These are phyloP conservation scores for Umimayanthus chanpuru DNA, from an alignment of 92 coral and sea anemone species.

Conservation along the genomic window DNA sequence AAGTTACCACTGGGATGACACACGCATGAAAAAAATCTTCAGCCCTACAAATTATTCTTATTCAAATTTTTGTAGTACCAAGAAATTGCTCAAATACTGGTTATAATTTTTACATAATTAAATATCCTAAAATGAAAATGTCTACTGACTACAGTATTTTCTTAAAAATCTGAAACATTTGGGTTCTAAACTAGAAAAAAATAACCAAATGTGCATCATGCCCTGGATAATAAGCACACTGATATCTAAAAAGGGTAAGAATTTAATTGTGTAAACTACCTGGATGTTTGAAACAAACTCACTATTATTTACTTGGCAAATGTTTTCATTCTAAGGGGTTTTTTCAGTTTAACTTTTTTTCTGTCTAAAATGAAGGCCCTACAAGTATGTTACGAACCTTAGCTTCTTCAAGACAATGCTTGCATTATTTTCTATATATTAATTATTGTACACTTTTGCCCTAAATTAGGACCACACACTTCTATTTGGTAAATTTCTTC, in stretches of 20 bases:
- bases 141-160: no score
- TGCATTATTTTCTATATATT: no score
- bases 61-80: no score
- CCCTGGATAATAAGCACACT: not conserved
- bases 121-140: not conserved
- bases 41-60: no score
- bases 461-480: not conserved
- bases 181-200: not conserved
- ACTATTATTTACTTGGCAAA: not conserved
- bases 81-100: not conserved
- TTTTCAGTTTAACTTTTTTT: no score
- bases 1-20: no score
- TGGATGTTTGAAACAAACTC: not conserved
- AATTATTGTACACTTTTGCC: not conserved
- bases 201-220: not conserved
- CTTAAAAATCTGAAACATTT: not conserved
- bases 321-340: not conserved
- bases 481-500: no score
- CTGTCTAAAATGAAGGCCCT: not conserved
- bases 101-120: no score
- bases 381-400: not conserved
- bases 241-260: not conserved
- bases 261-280: not conserved
- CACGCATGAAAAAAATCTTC: no score
- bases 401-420: not conserved